Percentiles rank a stretch among this genome's conserved stretches.
These are phyloP conservation scores for Oophaga pumilio DNA, from an alignment of 2,113 vertebrate genomes.

Conservation along the genomic window DNA sequence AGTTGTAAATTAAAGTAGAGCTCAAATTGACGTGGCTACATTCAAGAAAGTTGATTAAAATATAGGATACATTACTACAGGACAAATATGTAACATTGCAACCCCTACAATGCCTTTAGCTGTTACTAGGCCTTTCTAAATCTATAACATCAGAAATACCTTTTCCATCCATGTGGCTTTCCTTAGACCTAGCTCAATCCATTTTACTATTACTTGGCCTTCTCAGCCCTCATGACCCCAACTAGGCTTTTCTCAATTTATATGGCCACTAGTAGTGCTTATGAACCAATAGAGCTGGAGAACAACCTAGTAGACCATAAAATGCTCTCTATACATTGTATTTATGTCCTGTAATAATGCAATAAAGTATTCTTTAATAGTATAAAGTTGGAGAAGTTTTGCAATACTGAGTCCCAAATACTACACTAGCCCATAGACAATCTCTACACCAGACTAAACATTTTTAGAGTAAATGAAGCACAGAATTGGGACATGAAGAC, in stretches of 20 bases:
- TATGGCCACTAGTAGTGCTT: background rate
- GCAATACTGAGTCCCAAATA: too few relatives aligned
- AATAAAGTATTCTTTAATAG: too few relatives aligned
- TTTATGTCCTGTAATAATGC: background rate
- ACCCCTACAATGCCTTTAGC: background rate
- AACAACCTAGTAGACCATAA: background rate
- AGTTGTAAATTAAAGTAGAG: too few relatives aligned
- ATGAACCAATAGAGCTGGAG: background rate
- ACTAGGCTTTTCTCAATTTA: background rate
- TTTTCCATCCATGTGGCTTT: background rate
- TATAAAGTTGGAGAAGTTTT: too few relatives aligned
- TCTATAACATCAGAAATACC: background rate
- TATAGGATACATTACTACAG: too few relatives aligned
- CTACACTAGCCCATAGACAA: too few relatives aligned
- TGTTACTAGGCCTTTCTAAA: background rate
- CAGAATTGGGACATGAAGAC: background rate
- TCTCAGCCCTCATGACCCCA: background rate
- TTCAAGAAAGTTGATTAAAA: too few relatives aligned
- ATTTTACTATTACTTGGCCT: background rate
- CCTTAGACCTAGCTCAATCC: background rate
- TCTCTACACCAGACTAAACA: too few relatives aligned
- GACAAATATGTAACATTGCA: too few relatives aligned
- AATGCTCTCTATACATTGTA: background rate
- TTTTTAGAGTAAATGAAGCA: too few relatives aligned
- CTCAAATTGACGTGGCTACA: too few relatives aligned